Percentiles rank a stretch among this genome's conserved stretches.
phyloP scores from a whole-genome alignment of 2,888 invertebrate genomes.

The Rhogogaster chlorosoma region DNA sequence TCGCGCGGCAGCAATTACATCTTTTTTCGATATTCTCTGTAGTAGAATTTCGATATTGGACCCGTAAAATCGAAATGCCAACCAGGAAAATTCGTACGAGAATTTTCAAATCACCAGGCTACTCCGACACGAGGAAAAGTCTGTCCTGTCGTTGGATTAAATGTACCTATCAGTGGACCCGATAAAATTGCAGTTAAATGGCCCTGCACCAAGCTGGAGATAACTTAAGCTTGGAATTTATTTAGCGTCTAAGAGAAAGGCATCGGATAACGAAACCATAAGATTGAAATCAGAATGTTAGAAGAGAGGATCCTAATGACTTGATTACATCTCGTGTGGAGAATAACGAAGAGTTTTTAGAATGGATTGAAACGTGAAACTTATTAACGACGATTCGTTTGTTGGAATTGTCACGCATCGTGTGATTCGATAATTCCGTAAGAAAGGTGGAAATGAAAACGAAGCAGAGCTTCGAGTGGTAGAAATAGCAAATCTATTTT shows the following conservation, averaged over 20 bases:
- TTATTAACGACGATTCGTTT: background rate
- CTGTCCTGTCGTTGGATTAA: background rate
- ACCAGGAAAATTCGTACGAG: background rate
- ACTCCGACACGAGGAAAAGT: background rate
- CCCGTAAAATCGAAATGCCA: background rate
- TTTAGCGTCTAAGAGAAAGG: background rate
- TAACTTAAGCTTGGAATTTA: slow-evolving; percentile 4
- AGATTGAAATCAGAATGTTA: background rate
- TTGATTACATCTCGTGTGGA: background rate
- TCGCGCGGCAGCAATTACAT: background rate
- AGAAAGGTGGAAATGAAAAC: background rate
- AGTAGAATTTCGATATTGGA: background rate
- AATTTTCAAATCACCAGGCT: background rate
- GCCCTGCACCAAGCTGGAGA: background rate
- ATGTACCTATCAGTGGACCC: background rate
- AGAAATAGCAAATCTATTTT: background rate
- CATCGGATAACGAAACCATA: background rate
- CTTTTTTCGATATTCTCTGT: background rate
- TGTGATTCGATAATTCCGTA: background rate
- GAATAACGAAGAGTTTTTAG: background rate
- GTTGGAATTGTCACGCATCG: background rate
- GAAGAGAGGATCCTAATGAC: background rate
- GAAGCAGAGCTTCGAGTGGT: background rate
- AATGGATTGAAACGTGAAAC: background rate
- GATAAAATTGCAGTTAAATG: slow-evolving; percentile 14